Base-by-base conservation (phyloP, 2,888 invertebrate species). In the Microctonus aethiopoides region DNA sequence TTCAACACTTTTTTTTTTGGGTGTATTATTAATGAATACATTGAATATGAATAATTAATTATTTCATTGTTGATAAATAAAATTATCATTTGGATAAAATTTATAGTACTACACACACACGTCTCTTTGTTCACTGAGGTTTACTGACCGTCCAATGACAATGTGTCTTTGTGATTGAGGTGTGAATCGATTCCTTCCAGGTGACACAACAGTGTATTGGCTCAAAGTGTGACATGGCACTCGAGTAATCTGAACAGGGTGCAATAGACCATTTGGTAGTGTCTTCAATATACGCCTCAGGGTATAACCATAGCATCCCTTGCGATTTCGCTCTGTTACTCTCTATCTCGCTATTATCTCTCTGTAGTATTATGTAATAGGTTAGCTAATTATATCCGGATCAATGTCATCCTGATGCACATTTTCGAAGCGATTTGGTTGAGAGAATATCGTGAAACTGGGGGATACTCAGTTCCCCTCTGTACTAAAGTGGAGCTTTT, bases 381-480 rank as follows among this genome's bases (percentile, higher is more conserved):
- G 63, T 68, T 68, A 32, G 70, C 72, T 74, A 72, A 74, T 74
- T 74, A 71, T 67, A 72, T 52, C 61, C 41, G 16, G 57, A 32
- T 57, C 32, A 34, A 57, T 57, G 26, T 57, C 32, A 57, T 57
- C 57, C 32, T 34, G 32, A 57, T 57, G 57, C 32, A 32, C 57
- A 57, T 57, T 57, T 57, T 57, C 26, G 32, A 16, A 16, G 16
- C 57, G 32, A 57, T 32, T 46, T 16, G 16, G 46, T 46, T 46
- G 16, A 46, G 16, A 46, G 46, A 16, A 16, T 46, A 16, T 16
- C 16, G 56, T 29, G 26, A 11, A 26, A 24, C 56, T 26, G 26
- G n/a, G n/a, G n/a, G n/a, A 56, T 29, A 29, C 56, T 26, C 29
- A 13, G 13, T n/a, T n/a, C n/a, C n/a, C 24, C 24, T 13, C n/a